Evolutionary conservation across 2,888 invertebrate genomes (phyloP).

Genomic region (Poecilus cupreus): DNA sequence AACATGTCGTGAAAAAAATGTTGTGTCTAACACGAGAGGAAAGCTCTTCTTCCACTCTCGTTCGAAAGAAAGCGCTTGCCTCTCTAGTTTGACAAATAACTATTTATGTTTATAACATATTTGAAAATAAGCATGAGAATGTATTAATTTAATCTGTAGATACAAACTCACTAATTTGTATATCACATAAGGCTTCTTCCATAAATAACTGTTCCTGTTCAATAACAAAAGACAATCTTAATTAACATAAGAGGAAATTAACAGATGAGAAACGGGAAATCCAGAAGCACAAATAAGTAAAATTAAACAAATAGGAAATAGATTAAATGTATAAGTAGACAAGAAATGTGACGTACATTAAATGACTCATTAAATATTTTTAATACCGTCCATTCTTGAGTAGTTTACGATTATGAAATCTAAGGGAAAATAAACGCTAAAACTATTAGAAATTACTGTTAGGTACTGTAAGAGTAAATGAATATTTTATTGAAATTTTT

Average conservation of each 20-base stretch:
- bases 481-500: neutral
- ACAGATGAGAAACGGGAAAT: neutral
- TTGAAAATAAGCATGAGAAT: no score
- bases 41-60: no score
- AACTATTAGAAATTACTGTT: constrained; percentile 21
- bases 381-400: constrained; percentile 48
- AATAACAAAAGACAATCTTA: constrained; percentile 42
- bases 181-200: constrained; percentile 12
- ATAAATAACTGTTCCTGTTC: constrained; percentile 39
- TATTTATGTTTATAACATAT: no score
- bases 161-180: neutral
- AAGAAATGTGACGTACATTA: constrained; percentile 9
- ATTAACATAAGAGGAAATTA: neutral
- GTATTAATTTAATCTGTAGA: neutral
- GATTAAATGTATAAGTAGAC: constrained; percentile 6
- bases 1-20: no score
- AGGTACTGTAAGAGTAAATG: neutral
- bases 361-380: constrained; percentile 30
- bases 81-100: no score
- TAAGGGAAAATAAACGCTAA: constrained; percentile 59
- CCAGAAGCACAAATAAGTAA: constrained; percentile 40
- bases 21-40: no score
- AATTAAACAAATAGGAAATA: neutral
- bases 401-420: constrained; percentile 34
- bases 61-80: no score